These are phyloP conservation scores for Pyralis farinalis DNA, from an alignment of 2,888 invertebrate species.

Conservation along the genomic window DNA sequence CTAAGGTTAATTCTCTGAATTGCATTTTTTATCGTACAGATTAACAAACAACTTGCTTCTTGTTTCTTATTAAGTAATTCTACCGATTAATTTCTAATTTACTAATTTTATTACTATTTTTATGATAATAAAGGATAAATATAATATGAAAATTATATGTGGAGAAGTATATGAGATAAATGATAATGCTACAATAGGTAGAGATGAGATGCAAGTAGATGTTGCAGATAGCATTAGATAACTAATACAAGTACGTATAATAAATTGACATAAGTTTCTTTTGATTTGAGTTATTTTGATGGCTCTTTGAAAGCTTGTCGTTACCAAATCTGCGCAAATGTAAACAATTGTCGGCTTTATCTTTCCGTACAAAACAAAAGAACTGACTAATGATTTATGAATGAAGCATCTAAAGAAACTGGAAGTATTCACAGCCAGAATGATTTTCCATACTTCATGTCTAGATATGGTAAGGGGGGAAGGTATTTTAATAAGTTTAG, in stretches of 20 bases:
- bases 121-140: conserved; percentile 55
- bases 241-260: conserved; percentile 39
- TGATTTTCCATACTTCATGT: conserved; percentile 72
- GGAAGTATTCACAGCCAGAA: conserved; percentile 77
- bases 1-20: conserved; percentile 78
- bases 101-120: conserved; percentile 53
- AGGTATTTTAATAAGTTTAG: conserved; percentile 52
- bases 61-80: conserved; percentile 57
- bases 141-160: conserved; percentile 29
- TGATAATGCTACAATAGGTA: conserved; percentile 29
- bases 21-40: conserved; percentile 73
- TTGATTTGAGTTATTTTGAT: conserved; percentile 18
- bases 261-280: conserved; percentile 49
- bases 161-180: conserved; percentile 29
- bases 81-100: conserved; percentile 60
- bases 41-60: conserved; percentile 77
- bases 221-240: conserved; percentile 15
- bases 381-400: conserved; percentile 25
- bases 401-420: conserved; percentile 60
- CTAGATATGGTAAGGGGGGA: conserved; percentile 74
- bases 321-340: conserved; percentile 25
- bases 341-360: conserved; percentile 56
- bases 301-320: conserved; percentile 21
- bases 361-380: conserved; percentile 23
- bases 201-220: conserved; percentile 23